A percentile compares a stretch with the other conserved stretches of the same genome.
Evolutionary conservation across 2,113 vertebrate species (phyloP).

Genomic region (Machaerirhynchus nigripectus): DNA sequence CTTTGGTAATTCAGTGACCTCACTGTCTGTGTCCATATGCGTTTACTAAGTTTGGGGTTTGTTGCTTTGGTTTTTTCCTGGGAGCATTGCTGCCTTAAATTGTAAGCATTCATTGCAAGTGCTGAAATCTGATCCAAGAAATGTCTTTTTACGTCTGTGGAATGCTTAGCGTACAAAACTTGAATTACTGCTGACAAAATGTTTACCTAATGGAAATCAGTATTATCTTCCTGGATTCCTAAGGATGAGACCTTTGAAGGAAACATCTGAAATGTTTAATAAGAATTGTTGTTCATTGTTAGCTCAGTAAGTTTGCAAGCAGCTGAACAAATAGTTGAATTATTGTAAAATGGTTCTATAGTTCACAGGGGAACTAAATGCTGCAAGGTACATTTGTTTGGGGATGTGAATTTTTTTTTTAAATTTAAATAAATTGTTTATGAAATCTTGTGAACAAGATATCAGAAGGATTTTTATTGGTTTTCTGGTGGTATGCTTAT

Average conservation of each 20-base stretch:
- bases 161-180: conserved; percentile 36
- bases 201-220: conserved; percentile 39
- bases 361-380: background rate
- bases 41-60: background rate
- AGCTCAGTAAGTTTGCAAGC: background rate
- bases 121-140: conserved; percentile 43
- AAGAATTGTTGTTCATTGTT: background rate
- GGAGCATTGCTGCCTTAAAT: background rate
- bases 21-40: accelerated
- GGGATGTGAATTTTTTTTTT: background rate
- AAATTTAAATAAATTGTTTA: background rate
- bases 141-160: background rate
- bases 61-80: background rate
- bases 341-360: background rate
- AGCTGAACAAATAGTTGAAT: background rate
- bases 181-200: conserved; percentile 60
- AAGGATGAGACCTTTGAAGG: conserved; percentile 5
- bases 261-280: background rate
- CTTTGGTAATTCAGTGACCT: background rate
- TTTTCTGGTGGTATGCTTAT: background rate
- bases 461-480: background rate
- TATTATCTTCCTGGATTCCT: conserved; percentile 39
- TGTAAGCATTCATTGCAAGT: conserved; percentile 17
- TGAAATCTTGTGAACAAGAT: background rate
- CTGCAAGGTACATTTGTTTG: background rate